Evolutionary conservation across 2,113 vertebrate genomes (phyloP), one percentile per base, ranked within the genome.

Genomic region (Cyprinus carpio): DNA sequence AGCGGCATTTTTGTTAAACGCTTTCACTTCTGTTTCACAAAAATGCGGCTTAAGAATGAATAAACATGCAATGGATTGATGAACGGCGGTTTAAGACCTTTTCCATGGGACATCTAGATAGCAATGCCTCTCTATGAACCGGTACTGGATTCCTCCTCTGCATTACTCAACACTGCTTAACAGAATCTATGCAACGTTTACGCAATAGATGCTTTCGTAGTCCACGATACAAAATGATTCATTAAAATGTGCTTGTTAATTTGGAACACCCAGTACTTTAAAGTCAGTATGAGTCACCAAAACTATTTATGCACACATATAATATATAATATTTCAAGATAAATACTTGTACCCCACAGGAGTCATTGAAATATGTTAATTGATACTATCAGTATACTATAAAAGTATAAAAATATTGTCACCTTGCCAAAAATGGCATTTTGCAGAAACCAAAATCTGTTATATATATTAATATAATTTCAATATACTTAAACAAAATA

Each of bases 141-240:
- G 31, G 75, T 7, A 62, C 62, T n/a, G 34, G 76, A 79, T 40
- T 25, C 76, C 76, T 2, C 12, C 58, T 15, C 58, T 64, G 58
- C 34, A 27, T 80, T 80, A 80, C 77, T 64, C 62, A 81, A 29
- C 18, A 6, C 62, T 29, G 43, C 60, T 51, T 40, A 81, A 46
- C 62, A 64, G 75, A 46, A 76, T 76, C 46, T 51, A 20, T 11
- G 13, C 34, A 81, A 31, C 51, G 79, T 81, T 81, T 81, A 27
- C 40, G 43, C 62, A 81, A 67, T 34, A 58, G 51, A 78, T 78
- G 51, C 51, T 76, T 18, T 31, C 3, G 8, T 20, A 13, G 18
- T 37, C 34, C 34, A 40, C 10, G n/a, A 23, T 49, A 16, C n/a
- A 43, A 2, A 7, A 75, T 49, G 71, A 46, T 12, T 74, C 12